These are phyloP conservation scores for Numida meleagris DNA, from an alignment of 2,113 vertebrate genomes.

Conservation along the genomic window DNA sequence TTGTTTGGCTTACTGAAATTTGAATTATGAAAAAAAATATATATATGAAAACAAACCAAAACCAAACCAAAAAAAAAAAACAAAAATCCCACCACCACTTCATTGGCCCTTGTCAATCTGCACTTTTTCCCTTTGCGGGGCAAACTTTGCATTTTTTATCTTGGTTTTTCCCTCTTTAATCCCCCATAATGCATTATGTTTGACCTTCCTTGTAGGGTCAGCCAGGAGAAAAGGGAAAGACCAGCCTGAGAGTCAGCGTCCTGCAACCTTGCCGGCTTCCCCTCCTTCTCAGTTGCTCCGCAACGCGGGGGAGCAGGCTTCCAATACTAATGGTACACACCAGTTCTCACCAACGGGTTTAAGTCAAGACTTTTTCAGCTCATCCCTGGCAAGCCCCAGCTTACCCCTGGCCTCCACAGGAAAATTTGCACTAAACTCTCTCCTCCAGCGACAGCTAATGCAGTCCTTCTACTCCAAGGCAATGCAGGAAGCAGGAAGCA, in stretches of 20 bases:
- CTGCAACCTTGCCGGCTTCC: conserved; percentile 88
- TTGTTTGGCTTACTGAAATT: conserved; percentile 84
- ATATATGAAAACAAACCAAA: conserved; percentile 27
- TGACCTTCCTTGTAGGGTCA: conserved; percentile 99
- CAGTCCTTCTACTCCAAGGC: conserved; percentile 99
- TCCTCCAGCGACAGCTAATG: conserved; percentile 97
- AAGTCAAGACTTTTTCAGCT: conserved; percentile 96
- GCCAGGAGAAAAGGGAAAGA: conserved; percentile 98
- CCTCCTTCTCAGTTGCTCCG: conserved; percentile 89
- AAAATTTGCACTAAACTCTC: conserved; percentile 98
- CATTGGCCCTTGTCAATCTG: conserved; percentile 83
- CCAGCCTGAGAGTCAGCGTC: conserved; percentile 89
- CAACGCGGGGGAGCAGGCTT: conserved; percentile 87
- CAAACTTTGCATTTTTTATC: conserved; percentile 86
- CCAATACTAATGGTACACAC: conserved; percentile 94
- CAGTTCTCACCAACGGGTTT: conserved; percentile 95
- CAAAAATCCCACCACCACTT: conserved; percentile 70
- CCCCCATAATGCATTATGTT: conserved; percentile 99
- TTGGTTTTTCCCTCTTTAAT: conserved; percentile 89
- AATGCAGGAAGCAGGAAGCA: conserved; percentile 94
- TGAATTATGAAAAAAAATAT: conserved; percentile 66
- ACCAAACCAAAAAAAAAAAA: conserved; percentile 70
- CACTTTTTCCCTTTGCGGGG: conserved; percentile 83
- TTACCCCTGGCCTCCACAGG: conserved; percentile 92
- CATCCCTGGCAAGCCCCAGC: conserved; percentile 86